Percentiles rank a stretch among this genome's conserved stretches.
Conservation (phyloP, 2,113 vertebrate genomes). For the Tursiops truncatus region DNA sequence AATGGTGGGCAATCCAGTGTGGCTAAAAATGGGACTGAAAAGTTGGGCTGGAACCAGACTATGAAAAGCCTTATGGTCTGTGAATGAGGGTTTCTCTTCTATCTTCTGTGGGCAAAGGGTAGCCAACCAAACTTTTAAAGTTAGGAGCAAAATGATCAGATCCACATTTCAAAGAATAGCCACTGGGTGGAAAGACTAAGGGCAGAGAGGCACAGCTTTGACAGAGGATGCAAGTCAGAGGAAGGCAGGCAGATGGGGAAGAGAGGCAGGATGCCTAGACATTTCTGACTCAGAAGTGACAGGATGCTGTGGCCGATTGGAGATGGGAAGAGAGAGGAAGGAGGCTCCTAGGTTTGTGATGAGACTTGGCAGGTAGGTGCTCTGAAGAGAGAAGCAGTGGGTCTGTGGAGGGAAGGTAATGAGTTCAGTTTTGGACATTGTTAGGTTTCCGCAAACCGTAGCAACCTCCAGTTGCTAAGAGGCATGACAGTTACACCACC, state of each 20-base stretch:
- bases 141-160: background rate
- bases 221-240: background rate
- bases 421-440: background rate
- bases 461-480: background rate
- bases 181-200: background rate
- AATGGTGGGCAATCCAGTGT: fast-evolving
- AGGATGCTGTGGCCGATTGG: background rate
- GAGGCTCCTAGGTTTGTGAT: background rate
- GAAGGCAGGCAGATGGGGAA: fast-evolving
- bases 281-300: background rate
- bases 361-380: background rate
- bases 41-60: background rate
- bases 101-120: background rate
- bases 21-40: background rate
- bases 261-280: background rate
- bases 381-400: background rate
- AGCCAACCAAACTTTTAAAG: background rate
- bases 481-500: background rate
- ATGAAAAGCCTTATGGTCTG: background rate
- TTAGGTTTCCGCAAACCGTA: background rate
- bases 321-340: background rate
- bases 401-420: background rate
- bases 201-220: background rate
- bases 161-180: background rate
- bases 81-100: background rate